Percentiles rank a stretch among this genome's conserved stretches.
Evolutionary conservation across 1,140 invertebrate genomes (phyloP).

Genomic region (Ruditapes philippinarum): DNA sequence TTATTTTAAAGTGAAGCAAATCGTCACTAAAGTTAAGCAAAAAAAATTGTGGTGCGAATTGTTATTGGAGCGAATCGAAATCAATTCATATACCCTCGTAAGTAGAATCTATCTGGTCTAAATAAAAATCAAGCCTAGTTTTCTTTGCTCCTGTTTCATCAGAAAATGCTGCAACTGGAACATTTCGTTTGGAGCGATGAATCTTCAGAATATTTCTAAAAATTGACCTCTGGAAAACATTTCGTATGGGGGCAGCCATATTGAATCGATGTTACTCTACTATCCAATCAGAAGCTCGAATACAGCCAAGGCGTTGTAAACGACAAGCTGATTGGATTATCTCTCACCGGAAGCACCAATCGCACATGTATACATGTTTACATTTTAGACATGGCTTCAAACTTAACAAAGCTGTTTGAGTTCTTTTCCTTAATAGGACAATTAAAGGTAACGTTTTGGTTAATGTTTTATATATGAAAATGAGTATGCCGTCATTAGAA

Average conservation of each 20-base stretch:
- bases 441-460: slow-evolving; percentile 86
- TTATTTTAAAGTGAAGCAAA: too few species aligned
- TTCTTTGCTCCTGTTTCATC: neutral
- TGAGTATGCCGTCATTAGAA: too few species aligned
- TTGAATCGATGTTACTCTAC: slow-evolving; percentile 1
- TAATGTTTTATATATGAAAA: too few species aligned
- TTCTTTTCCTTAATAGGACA: slow-evolving; percentile 85
- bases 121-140: neutral
- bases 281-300: slow-evolving; percentile 33
- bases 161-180: neutral
- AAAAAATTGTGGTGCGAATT: too few species aligned
- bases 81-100: too few species aligned
- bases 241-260: slow-evolving; percentile 71
- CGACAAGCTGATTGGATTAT: slow-evolving; percentile 5
- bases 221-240: slow-evolving; percentile 5
- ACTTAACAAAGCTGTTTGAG: slow-evolving; percentile 81
- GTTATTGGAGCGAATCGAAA: too few species aligned
- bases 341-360: neutral
- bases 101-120: too few species aligned
- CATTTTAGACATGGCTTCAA: slow-evolving; percentile 53
- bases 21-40: too few species aligned
- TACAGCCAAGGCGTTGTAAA: neutral
- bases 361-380: slow-evolving; percentile 21
- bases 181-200: neutral
- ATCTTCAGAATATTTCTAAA: neutral